These are phyloP conservation scores for Hydrochoerus hydrochaeris DNA, from an alignment of 2,113 vertebrate species.

Conservation along the genomic window DNA sequence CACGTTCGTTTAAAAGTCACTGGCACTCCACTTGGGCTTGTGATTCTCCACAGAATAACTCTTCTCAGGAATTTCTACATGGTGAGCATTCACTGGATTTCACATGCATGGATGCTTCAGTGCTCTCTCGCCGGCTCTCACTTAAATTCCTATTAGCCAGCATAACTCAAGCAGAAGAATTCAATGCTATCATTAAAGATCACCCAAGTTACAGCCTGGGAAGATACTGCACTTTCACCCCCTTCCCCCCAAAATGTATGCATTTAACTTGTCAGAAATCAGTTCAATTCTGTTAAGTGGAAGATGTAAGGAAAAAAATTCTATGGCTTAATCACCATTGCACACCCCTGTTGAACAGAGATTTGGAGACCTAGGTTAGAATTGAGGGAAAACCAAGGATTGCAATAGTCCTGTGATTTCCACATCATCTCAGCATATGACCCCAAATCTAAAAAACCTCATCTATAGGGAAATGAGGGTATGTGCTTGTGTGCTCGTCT, in stretches of 20 bases:
- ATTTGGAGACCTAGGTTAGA: slow-evolving; percentile 30
- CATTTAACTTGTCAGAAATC: slow-evolving; percentile 70
- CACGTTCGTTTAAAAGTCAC: slow-evolving; percentile 55
- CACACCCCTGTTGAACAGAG: neutral
- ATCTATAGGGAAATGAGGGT: neutral
- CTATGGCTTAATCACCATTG: neutral
- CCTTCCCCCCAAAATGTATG: neutral
- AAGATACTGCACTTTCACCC: slow-evolving; percentile 67
- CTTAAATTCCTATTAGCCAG: slow-evolving; percentile 81
- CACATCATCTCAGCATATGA: neutral
- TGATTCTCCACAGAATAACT: slow-evolving; percentile 60
- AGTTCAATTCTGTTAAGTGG: slow-evolving; percentile 61
- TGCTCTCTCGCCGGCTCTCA: slow-evolving; percentile 79
- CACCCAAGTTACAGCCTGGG: slow-evolving; percentile 77
- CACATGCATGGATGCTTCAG: slow-evolving; percentile 81
- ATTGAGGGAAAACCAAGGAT: neutral
- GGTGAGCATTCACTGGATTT: slow-evolving; percentile 73
- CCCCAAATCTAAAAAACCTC: neutral
- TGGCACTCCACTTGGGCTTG: slow-evolving; percentile 44
- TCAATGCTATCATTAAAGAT: slow-evolving; percentile 80
- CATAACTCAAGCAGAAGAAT: slow-evolving; percentile 84
- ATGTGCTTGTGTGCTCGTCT: neutral
- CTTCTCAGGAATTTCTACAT: slow-evolving; percentile 73
- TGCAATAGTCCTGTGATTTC: neutral
- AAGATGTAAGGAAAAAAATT: slow-evolving; percentile 2